These are phyloP conservation scores for Macaria liturata DNA, from an alignment of 2,888 invertebrate genomes.

Conservation along the genomic window DNA sequence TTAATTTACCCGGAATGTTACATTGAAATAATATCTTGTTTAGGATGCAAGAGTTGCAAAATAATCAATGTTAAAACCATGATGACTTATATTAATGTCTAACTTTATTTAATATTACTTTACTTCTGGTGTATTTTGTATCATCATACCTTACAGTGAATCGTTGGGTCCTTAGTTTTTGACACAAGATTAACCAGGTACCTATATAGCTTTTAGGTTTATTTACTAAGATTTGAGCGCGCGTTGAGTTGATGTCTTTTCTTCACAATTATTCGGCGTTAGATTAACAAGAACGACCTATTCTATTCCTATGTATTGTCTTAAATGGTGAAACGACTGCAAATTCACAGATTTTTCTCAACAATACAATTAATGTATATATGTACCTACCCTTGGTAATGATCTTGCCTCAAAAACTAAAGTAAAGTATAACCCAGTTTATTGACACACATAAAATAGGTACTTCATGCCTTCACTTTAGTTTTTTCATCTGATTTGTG, in stretches of 20 bases:
- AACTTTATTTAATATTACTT: constrained; percentile 46
- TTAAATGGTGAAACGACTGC: neutral
- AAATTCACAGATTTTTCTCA: too few relatives aligned
- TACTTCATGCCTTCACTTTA: neutral
- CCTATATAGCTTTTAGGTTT: too few relatives aligned
- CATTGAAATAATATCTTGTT: too few relatives aligned
- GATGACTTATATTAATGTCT: constrained; percentile 33
- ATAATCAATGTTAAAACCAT: constrained; percentile 4
- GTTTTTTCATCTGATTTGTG: too few relatives aligned
- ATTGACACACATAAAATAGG: constrained; percentile 16
- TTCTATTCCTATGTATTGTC: neutral
- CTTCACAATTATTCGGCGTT: too few relatives aligned
- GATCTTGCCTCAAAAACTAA: constrained; percentile 28
- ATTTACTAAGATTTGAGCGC: too few relatives aligned
- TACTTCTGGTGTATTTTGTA: constrained; percentile 72
- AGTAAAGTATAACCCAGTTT: constrained; percentile 23
- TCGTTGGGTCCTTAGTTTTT: constrained; percentile 53
- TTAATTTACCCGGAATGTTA: too few relatives aligned
- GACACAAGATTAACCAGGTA: constrained; percentile 49
- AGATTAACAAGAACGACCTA: too few relatives aligned
- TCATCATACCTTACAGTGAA: constrained; percentile 78
- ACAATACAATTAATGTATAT: too few relatives aligned
- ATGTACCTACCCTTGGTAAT: too few relatives aligned
- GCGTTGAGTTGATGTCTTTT: neutral
- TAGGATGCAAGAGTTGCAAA: neutral